Conservation (phyloP, 2,797 vertebrate species). For the Sebastes aleutianus region DNA sequence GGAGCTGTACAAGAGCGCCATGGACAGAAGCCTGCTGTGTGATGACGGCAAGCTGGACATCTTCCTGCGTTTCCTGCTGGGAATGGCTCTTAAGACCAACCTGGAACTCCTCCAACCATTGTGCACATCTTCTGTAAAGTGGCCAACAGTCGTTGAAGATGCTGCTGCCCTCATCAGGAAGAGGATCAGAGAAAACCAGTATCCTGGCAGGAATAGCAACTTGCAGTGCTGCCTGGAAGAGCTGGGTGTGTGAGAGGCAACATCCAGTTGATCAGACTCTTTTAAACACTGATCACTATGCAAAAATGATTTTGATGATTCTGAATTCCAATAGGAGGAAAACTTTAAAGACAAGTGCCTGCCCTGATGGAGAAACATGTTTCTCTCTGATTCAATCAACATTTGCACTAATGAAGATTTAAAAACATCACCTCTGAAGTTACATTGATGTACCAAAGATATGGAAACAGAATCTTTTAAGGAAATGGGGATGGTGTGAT, state of each 20-base stretch:
- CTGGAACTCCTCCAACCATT: constrained; percentile 62
- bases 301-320: not conserved
- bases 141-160: constrained; percentile 30
- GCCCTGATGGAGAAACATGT: not conserved
- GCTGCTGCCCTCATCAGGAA: constrained; percentile 60
- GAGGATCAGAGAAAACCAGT: constrained; percentile 57
- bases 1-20: constrained; percentile 64
- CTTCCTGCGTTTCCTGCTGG: constrained; percentile 80
- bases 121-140: constrained; percentile 21
- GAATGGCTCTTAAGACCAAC: constrained; percentile 67
- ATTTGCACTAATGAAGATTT: not conserved
- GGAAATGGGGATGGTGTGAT: not conserved
- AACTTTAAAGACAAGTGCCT: not conserved
- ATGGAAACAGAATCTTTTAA: not conserved
- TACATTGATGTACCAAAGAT: not conserved
- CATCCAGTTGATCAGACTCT: not conserved
- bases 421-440: not conserved
- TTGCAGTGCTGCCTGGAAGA: constrained; percentile 73
- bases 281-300: not conserved
- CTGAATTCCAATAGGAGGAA: not conserved
- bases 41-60: constrained; percentile 69
- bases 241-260: constrained; percentile 36
- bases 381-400: not conserved
- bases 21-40: constrained; percentile 65
- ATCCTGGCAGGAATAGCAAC: constrained; percentile 48